phyloP scores from a whole-genome alignment of 2,888 invertebrate species.

The Ryuthela nishihirai region DNA sequence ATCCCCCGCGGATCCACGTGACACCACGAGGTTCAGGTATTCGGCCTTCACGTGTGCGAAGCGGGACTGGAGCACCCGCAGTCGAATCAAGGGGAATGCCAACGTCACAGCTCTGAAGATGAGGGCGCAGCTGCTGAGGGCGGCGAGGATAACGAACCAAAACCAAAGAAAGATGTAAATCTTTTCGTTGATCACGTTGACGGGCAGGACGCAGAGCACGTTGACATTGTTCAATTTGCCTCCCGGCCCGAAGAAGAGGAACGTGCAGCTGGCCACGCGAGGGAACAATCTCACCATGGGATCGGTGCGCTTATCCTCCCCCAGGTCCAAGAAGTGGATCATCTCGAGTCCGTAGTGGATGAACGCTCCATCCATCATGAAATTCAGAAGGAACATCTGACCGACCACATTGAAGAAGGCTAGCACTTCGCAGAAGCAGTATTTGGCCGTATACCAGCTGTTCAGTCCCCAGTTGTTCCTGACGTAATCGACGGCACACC shows the following conservation, averaged over 20 bases:
- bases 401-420: slow-evolving; percentile 49
- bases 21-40: slow-evolving; percentile 84
- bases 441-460: slow-evolving; percentile 13
- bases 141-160: slow-evolving; percentile 39
- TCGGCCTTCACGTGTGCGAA: slow-evolving; percentile 80
- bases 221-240: slow-evolving; percentile 41
- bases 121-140: slow-evolving; percentile 57
- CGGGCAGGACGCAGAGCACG: slow-evolving; percentile 42
- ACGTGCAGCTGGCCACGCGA: slow-evolving; percentile 42
- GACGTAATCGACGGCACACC: slow-evolving; percentile 83
- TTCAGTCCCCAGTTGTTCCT: slow-evolving; percentile 77
- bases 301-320: slow-evolving; percentile 66
- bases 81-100: slow-evolving; percentile 79
- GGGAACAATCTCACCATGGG: slow-evolving; percentile 43
- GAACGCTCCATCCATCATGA: slow-evolving; percentile 29
- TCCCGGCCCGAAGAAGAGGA: slow-evolving; percentile 37
- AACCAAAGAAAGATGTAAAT: slow-evolving; percentile 44
- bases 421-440: slow-evolving; percentile 35
- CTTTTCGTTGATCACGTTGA: slow-evolving; percentile 44
- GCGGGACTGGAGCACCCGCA: slow-evolving; percentile 81
- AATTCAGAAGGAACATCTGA: slow-evolving; percentile 46
- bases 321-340: slow-evolving; percentile 74
- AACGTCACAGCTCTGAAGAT: slow-evolving; percentile 80
- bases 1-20: slow-evolving; percentile 82
- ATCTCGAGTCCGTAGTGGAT: slow-evolving; percentile 36